Evolutionary conservation across 2,888 invertebrate genomes (phyloP).

Genomic region (Halocaridina rubra): DNA sequence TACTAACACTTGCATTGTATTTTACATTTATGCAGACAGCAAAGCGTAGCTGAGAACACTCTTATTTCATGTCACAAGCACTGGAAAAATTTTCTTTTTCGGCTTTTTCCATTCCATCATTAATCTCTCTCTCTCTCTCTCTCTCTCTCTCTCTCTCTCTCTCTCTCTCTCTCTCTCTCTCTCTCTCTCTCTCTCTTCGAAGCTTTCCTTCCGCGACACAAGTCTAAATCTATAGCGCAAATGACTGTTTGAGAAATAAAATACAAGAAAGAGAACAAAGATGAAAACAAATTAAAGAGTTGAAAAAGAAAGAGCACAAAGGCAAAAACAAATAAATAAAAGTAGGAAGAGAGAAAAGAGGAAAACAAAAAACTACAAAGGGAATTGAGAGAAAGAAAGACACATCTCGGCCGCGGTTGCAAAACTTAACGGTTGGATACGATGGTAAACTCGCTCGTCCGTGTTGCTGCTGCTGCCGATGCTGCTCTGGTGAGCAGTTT

Average conservation of each 20-base stretch:
- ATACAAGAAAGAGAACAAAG: not conserved
- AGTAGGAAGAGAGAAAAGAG: not conserved
- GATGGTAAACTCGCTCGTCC: not conserved
- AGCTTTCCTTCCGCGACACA: not conserved
- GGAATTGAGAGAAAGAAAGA: not conserved
- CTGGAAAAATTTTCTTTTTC: not conserved
- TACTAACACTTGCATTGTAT: no score
- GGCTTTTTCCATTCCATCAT: not conserved
- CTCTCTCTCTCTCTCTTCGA: not conserved
- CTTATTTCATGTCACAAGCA: no score
- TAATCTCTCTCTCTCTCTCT: not conserved
- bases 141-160: not conserved
- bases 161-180: not conserved
- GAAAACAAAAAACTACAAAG: not conserved
- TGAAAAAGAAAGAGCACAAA: not conserved
- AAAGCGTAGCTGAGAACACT: no score
- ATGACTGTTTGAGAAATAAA: no score
- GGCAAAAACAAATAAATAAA: not conserved
- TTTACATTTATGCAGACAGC: no score
- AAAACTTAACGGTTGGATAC: slow-evolving; percentile 6
- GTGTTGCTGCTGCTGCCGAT: no score
- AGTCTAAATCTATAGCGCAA: not conserved
- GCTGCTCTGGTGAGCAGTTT: no score
- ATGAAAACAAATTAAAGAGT: not conserved
- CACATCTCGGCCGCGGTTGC: not conserved